These are phyloP conservation scores for Homarus gammarus DNA, from an alignment of 2,888 invertebrate genomes.

Conservation along the genomic window DNA sequence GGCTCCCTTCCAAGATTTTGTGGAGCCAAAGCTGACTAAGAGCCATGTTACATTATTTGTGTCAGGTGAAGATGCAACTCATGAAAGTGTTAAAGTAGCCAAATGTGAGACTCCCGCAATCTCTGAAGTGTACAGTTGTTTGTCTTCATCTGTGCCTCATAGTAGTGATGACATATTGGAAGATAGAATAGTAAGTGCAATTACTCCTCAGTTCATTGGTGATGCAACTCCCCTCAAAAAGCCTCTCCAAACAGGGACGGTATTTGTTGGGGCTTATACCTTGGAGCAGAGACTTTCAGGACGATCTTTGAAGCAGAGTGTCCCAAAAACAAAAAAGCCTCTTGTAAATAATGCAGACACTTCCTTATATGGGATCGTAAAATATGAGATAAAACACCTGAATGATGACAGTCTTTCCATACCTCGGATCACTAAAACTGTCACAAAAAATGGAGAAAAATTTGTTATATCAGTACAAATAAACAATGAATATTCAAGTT, in stretches of 20 bases:
- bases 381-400: not conserved
- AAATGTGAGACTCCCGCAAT: not conserved
- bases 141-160: not conserved
- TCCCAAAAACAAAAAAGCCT: too few relatives aligned
- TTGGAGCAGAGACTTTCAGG: too few relatives aligned
- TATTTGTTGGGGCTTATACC: too few relatives aligned
- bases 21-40: not conserved
- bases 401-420: not conserved
- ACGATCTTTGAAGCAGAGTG: too few relatives aligned
- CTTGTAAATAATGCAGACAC: too few relatives aligned
- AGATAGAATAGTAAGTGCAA: not conserved
- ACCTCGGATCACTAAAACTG: not conserved
- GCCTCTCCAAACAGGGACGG: too few relatives aligned
- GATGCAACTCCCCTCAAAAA: not conserved
- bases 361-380: too few relatives aligned
- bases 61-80: not conserved
- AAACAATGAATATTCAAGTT: not conserved
- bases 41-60: not conserved
- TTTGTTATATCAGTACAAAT: too few relatives aligned
- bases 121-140: not conserved
- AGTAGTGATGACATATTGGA: not conserved
- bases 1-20: not conserved
- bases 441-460: not conserved
- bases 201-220: not conserved
- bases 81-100: not conserved